Evolutionary conservation across 2,797 vertebrate species (phyloP), one percentile per base, ranked within the genome.

Genomic region (Ara ararauna): DNA sequence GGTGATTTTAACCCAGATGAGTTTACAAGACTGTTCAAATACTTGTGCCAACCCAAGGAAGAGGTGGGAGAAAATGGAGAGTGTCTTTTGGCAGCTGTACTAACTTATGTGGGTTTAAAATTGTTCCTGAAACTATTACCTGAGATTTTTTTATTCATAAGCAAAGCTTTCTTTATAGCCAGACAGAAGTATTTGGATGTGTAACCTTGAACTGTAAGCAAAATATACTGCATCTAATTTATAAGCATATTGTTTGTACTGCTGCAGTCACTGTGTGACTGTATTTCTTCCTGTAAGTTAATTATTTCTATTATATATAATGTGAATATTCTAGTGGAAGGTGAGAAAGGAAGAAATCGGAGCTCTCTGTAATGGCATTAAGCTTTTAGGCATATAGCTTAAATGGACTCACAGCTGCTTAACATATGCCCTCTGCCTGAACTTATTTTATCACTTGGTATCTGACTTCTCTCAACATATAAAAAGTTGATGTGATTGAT

Each of bases 401-500:
- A 92, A 93, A 89, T 0, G 64, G 86, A 66, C 91, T 92, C 93
- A 23, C 96, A 95, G 95, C 96, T 97, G 96, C 87, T 97, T 94
- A 95, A 94, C 94, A 92, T 87, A 70, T 96, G 96, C 94, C 96
- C 97, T 96, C 93, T 89, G 93, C 85, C 85, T 97, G 97, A 97
- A 97, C 97, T 96, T 89, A 0, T 87, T 96, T 93, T 94, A 95
- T 96, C 94, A 89, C 87, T 97, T 56, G 77, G 67, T 91, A 92
- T 93, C 94, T 94, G 89, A 87, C 93, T 93, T 92, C 89, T 87
- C 93, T 93, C 83, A 48, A 23, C 70, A 17, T 92, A 94, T 77
- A 70, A 94, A 86, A 90, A 95, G 73, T 90, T 75, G 75, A 32
- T 62, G 90, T 93, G 92, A 96, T 66, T 78, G 86, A 95, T 95